Evolutionary conservation across 2,113 vertebrate species (phyloP).

Genomic region (Halichoerus grypus): DNA sequence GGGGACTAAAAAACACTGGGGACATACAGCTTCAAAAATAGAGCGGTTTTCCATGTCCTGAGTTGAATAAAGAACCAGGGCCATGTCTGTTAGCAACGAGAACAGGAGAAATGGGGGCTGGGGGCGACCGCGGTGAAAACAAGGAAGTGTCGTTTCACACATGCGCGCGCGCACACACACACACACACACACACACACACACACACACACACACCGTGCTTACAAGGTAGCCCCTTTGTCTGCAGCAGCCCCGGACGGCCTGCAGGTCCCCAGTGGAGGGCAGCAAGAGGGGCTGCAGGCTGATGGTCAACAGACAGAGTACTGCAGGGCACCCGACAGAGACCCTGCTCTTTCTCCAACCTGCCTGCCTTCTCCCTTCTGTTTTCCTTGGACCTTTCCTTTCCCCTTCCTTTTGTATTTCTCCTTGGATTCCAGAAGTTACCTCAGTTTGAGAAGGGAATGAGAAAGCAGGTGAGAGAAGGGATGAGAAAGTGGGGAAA

Average conservation of each 20-base stretch:
- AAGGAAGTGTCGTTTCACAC: no score
- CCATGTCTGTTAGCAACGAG: neutral
- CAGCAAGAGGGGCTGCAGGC: accelerated
- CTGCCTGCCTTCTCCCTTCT: neutral
- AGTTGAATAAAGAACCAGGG: neutral
- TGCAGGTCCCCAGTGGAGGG: accelerated
- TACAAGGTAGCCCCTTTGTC: neutral
- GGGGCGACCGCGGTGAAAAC: accelerated
- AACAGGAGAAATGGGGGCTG: neutral
- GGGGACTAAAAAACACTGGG: neutral
- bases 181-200: no score
- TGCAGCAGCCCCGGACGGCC: neutral
- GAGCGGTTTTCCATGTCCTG: neutral
- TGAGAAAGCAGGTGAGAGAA: neutral
- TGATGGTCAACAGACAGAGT: accelerated
- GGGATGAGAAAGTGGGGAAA: neutral
- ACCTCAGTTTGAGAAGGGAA: neutral
- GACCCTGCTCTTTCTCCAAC: neutral
- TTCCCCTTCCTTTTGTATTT: neutral
- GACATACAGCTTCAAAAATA: neutral
- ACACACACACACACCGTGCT: no score
- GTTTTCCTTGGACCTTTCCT: neutral
- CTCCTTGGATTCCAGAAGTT: neutral
- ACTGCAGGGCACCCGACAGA: accelerated
- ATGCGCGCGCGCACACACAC: no score